These are phyloP conservation scores for Esperia sulphurella DNA, from an alignment of 2,888 invertebrate genomes.

Conservation along the genomic window DNA sequence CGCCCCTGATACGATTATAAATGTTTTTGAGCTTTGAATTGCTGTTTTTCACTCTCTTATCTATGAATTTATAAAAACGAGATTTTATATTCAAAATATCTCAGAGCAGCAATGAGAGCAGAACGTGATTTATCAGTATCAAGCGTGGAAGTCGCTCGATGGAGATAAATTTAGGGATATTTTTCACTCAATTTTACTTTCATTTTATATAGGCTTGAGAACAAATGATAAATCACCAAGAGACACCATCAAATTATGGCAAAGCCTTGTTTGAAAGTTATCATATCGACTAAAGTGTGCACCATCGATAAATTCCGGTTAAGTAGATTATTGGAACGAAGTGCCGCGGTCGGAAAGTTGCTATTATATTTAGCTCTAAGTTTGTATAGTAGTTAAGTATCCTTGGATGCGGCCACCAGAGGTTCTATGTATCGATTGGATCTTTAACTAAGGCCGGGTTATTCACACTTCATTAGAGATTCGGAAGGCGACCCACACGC, in stretches of 20 bases:
- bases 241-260: slow-evolving; percentile 37
- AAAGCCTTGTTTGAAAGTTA: slow-evolving; percentile 40
- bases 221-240: slow-evolving; percentile 24
- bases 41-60: slow-evolving; percentile 8
- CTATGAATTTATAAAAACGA: slow-evolving; percentile 2
- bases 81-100: slow-evolving; percentile 18
- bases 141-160: slow-evolving; percentile 44
- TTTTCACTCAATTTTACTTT: slow-evolving; percentile 41
- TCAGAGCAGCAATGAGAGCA: slow-evolving; percentile 21
- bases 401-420: background rate
- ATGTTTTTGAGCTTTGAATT: slow-evolving; percentile 11
- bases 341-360: too few species aligned
- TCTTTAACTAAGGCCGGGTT: slow-evolving; percentile 31
- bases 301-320: too few species aligned
- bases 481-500: slow-evolving; percentile 31
- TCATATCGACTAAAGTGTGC: slow-evolving; percentile 5
- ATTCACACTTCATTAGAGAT: slow-evolving; percentile 51
- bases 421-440: slow-evolving; percentile 30
- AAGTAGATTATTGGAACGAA: too few species aligned
- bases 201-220: slow-evolving; percentile 24
- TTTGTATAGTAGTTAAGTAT: background rate
- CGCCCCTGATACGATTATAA: slow-evolving; percentile 17
- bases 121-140: slow-evolving; percentile 50
- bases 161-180: slow-evolving; percentile 50
- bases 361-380: too few species aligned